A percentile compares a stretch with the other conserved stretches of the same genome.
Conservation (phyloP, 2,113 vertebrate genomes). For the Hydropotes inermis region DNA sequence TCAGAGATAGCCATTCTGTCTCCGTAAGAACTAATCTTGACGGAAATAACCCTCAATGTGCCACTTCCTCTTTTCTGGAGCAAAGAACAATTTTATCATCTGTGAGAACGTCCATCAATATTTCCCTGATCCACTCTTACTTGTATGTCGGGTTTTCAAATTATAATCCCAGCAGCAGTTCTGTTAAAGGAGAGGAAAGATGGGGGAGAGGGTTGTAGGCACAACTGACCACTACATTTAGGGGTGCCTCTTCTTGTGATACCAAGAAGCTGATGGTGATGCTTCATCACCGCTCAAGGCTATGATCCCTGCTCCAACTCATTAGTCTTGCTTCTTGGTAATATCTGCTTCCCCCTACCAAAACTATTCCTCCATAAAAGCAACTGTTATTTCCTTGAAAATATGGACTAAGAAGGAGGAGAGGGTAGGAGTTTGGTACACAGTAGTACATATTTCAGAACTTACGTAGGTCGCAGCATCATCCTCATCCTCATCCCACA, state of each 20-base stretch:
- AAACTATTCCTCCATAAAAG: background rate
- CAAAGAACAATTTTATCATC: conserved; percentile 6
- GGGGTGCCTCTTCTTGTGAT: background rate
- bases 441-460: background rate
- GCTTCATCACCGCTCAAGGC: background rate
- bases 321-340: background rate
- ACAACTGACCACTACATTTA: background rate
- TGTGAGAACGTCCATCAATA: background rate
- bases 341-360: background rate
- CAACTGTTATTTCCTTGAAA: background rate
- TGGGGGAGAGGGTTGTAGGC: rapidly evolving
- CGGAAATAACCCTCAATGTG: background rate
- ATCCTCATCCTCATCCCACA: no score
- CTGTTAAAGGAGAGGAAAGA: background rate
- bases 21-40: conserved; percentile 21
- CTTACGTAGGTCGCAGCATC: background rate
- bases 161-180: background rate
- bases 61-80: conserved; percentile 48
- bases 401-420: background rate
- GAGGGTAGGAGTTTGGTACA: background rate
- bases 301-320: background rate
- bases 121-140: background rate
- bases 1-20: background rate
- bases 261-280: background rate
- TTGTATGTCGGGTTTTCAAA: background rate